These are phyloP conservation scores for Phrixothrix hirtus DNA, from an alignment of 2,888 invertebrate genomes.

Conservation along the genomic window DNA sequence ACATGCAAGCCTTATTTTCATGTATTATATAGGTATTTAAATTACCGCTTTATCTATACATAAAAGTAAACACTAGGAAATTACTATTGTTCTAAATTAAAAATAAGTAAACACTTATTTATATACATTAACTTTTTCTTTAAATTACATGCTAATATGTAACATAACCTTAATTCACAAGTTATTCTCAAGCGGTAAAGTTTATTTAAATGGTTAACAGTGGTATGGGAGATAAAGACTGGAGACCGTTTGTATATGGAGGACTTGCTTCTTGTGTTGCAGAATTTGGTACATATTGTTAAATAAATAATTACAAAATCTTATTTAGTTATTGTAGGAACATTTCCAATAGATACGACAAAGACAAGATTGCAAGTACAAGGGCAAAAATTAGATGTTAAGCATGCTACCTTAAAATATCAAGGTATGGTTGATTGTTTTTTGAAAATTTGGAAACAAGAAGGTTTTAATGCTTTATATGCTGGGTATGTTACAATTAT, in stretches of 20 bases:
- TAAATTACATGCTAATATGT: not conserved
- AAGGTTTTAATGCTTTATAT: constrained; percentile 84
- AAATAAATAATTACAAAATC: not conserved
- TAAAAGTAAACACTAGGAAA: not conserved
- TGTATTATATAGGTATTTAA: not conserved
- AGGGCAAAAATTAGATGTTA: constrained; percentile 82
- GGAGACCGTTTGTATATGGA: constrained; percentile 94
- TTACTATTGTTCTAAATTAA: too few relatives aligned
- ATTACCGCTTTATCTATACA: not conserved
- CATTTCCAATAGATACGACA: constrained; percentile 95
- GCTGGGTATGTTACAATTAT: constrained; percentile 76
- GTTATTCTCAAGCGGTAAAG: not conserved
- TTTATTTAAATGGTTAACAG: constrained; percentile 27
- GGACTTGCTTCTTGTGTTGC: constrained; percentile 91
- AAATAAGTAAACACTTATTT: too few relatives aligned
- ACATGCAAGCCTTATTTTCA: not conserved
- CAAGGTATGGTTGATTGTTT: constrained; percentile 92
- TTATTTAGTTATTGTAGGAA: constrained; percentile 63
- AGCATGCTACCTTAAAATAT: constrained; percentile 76
- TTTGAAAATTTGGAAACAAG: constrained; percentile 80
- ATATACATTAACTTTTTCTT: too few relatives aligned
- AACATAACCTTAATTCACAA: not conserved
- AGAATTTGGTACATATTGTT: constrained; percentile 77
- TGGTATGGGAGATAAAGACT: constrained; percentile 79
- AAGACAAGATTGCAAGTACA: constrained; percentile 94